A percentile compares a stretch with the other conserved stretches of the same genome.
Evolutionary conservation across 2,888 invertebrate genomes (phyloP).

Genomic region (Dexiosoma caninum): DNA sequence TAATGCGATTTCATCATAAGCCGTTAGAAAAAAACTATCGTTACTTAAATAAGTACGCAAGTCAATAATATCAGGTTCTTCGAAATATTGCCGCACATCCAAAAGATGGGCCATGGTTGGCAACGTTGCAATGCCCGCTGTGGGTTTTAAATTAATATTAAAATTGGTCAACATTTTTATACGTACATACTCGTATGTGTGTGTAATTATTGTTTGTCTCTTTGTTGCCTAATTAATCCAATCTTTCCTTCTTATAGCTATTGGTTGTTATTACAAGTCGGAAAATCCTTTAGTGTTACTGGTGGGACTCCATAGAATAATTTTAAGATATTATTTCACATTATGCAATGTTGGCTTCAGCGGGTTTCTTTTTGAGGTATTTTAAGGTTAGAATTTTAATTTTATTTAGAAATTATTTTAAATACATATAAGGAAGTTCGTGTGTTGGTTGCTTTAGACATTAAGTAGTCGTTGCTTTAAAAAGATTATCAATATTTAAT

Average conservation of each 20-base stretch:
- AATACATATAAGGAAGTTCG: constrained; percentile 26
- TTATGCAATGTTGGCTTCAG: background rate
- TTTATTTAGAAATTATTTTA: constrained; percentile 1
- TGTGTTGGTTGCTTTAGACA: background rate
- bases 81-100: constrained; percentile 57
- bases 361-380: constrained; percentile 50
- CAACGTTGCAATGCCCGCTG: constrained; percentile 41
- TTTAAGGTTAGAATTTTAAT: constrained; percentile 50
- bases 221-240: too few relatives aligned
- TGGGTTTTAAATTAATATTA: constrained; percentile 56
- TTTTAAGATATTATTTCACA: background rate
- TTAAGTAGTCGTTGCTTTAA: background rate
- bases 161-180: constrained; percentile 48
- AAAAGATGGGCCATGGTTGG: constrained; percentile 42
- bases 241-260: background rate
- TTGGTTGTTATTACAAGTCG: background rate
- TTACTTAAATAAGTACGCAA: constrained; percentile 61
- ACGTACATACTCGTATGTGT: background rate
- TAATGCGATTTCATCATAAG: constrained; percentile 46
- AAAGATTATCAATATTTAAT: background rate
- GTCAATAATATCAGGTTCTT: constrained; percentile 55
- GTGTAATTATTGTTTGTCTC: too few relatives aligned
- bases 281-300: constrained; percentile 5
- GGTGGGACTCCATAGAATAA: background rate
- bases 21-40: constrained; percentile 55